Percentiles rank a stretch among this genome's conserved stretches.
Conservation (phyloP, 2,888 invertebrate species). For the Thereva unica region DNA sequence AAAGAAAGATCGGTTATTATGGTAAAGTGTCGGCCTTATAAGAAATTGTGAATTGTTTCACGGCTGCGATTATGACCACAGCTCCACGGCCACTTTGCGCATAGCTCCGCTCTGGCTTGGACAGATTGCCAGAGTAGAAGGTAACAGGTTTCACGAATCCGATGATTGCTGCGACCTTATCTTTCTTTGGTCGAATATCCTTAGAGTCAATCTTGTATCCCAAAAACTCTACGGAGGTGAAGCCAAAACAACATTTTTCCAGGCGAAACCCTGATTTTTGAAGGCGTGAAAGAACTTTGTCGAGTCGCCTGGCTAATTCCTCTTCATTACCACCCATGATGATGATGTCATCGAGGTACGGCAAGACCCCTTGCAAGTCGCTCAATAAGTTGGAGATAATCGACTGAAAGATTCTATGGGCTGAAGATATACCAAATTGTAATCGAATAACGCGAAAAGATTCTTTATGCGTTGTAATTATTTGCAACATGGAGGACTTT, state of each 20-base stretch:
- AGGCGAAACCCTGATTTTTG: conserved; percentile 32
- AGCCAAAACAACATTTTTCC: conserved; percentile 39
- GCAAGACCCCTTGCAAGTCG: too few relatives aligned
- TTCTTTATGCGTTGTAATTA: conserved; percentile 50
- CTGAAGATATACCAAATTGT: conserved; percentile 45
- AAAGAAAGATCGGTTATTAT: too few relatives aligned
- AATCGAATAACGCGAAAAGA: conserved; percentile 46
- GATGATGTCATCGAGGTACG: conserved; percentile 41
- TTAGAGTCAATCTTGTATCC: conserved; percentile 40
- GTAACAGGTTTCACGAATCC: too few relatives aligned
- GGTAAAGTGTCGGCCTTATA: too few relatives aligned
- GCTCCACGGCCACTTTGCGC: too few relatives aligned
- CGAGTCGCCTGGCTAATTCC: conserved; percentile 29
- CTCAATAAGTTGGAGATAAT: too few relatives aligned
- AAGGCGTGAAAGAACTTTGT: conserved; percentile 31
- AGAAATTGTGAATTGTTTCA: too few relatives aligned
- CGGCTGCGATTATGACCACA: too few relatives aligned
- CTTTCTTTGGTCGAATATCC: conserved; percentile 38
- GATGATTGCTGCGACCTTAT: conserved; percentile 40
- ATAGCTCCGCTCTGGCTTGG: too few relatives aligned
- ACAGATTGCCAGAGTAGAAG: too few relatives aligned
- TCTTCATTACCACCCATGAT: conserved; percentile 37
- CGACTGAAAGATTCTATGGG: conserved; percentile 40
- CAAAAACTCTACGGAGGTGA: conserved; percentile 38
- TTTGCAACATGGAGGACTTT: conserved; percentile 47